Percentiles rank a stretch among this genome's conserved stretches.
Conservation (phyloP, 2,888 invertebrate species). For the Chymomyza procnemis region DNA sequence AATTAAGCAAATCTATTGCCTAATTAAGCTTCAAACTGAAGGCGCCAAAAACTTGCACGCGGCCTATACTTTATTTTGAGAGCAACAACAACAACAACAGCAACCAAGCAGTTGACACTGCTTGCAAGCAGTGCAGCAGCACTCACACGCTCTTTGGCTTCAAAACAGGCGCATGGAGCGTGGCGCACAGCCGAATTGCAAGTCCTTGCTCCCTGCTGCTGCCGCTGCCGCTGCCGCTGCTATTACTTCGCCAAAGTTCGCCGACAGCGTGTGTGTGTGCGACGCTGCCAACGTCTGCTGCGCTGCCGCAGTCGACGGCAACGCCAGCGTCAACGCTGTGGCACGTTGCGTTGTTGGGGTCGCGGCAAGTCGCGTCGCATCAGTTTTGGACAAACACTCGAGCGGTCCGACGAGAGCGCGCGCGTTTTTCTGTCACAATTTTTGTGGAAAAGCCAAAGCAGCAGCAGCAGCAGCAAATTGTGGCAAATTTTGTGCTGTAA, state of each 20-base stretch:
- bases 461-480: constrained; percentile 42
- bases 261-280: neutral
- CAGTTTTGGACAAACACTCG: constrained; percentile 78
- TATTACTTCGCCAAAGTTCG: neutral
- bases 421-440: constrained; percentile 61
- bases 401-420: constrained; percentile 76
- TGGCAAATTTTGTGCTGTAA: constrained; percentile 63
- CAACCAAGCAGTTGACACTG: constrained; percentile 14
- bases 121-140: constrained; percentile 24
- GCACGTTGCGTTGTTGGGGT: constrained; percentile 37
- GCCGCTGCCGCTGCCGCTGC: too few species aligned
- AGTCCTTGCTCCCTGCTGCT: constrained; percentile 9
- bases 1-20: neutral
- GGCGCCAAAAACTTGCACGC: neutral
- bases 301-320: neutral
- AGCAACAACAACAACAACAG: constrained; percentile 23
- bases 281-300: neutral
- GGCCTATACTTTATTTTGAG: constrained; percentile 21
- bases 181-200: constrained; percentile 29
- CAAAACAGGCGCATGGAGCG: constrained; percentile 8
- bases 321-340: constrained; percentile 5
- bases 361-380: constrained; percentile 33
- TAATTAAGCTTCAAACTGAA: neutral
- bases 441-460: constrained; percentile 64
- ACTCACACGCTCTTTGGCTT: constrained; percentile 5